phyloP scores from a whole-genome alignment of 2,888 invertebrate genomes.

The Aspidiotus destructor region DNA sequence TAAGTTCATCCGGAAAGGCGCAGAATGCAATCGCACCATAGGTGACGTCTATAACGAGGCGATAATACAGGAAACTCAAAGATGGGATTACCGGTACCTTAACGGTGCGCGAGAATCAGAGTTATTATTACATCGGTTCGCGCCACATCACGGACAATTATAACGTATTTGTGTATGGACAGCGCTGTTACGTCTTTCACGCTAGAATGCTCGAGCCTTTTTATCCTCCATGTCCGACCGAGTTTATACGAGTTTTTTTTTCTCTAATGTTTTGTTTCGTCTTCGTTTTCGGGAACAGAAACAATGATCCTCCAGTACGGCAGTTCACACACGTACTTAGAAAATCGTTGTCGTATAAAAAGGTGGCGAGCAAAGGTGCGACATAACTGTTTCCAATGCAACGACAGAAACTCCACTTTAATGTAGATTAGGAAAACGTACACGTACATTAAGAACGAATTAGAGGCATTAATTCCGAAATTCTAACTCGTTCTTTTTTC shows the following conservation, averaged over 20 bases:
- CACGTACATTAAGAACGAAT: no score
- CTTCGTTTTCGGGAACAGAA: no score
- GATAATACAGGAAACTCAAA: neutral
- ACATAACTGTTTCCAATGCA: no score
- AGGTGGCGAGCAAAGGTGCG: no score
- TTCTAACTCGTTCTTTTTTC: no score
- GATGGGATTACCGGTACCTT: neutral
- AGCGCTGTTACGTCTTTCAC: neutral
- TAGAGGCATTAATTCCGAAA: no score
- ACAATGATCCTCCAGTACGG: no score
- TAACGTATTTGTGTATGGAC: constrained; percentile 9
- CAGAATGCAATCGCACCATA: neutral
- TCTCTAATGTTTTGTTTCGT: neutral
- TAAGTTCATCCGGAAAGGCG: neutral
- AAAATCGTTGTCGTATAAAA: no score
- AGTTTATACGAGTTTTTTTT: neutral
- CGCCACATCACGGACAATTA: constrained; percentile 25
- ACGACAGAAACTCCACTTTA: no score
- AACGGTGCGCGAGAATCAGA: neutral
- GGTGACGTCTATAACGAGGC: neutral
- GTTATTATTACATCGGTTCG: constrained; percentile 20
- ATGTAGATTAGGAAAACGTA: no score
- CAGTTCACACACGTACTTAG: no score
- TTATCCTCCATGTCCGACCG: neutral
- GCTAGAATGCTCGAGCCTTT: neutral